A percentile compares a stretch with the other conserved stretches of the same genome.
Evolutionary conservation across 2,888 invertebrate genomes (phyloP).

Genomic region (Leucophenga montana): DNA sequence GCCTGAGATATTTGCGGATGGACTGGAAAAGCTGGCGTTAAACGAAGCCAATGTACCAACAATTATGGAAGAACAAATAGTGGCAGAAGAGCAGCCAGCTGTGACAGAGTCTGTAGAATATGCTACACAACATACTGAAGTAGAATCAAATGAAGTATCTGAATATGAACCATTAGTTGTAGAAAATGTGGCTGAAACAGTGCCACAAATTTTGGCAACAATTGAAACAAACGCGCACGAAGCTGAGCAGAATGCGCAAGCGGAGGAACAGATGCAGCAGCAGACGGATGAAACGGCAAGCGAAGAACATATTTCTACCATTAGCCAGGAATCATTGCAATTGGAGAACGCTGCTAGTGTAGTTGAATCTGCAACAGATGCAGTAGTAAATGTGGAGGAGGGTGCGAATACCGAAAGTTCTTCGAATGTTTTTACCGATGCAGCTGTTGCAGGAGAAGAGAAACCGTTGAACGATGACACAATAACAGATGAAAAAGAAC

Average conservation of each 20-base stretch:
- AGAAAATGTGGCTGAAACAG: slow-evolving; percentile 2
- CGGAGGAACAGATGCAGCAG: slow-evolving; percentile 12
- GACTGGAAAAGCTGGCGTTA: slow-evolving; percentile 1
- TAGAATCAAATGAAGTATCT: neutral
- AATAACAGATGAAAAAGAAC: neutral
- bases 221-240: neutral
- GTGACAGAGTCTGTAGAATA: slow-evolving; percentile 47
- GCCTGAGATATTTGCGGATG: neutral
- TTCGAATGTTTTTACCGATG: too few species aligned
- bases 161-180: neutral
- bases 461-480: neutral
- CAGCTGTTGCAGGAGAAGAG: neutral
- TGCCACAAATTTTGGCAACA: neutral
- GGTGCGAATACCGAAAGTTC: neutral
- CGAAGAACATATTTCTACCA: neutral
- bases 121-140: slow-evolving; percentile 45
- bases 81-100: slow-evolving; percentile 16
- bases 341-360: slow-evolving; percentile 45
- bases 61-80: slow-evolving; percentile 4
- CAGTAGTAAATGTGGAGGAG: neutral
- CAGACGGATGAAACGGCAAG: slow-evolving; percentile 1
- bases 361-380: slow-evolving; percentile 35
- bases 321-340: slow-evolving; percentile 50
- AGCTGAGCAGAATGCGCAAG: neutral
- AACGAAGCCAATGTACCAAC: slow-evolving; percentile 1